phyloP scores from a whole-genome alignment of 2,797 vertebrate genomes.

The Gorsachius magnificus region DNA sequence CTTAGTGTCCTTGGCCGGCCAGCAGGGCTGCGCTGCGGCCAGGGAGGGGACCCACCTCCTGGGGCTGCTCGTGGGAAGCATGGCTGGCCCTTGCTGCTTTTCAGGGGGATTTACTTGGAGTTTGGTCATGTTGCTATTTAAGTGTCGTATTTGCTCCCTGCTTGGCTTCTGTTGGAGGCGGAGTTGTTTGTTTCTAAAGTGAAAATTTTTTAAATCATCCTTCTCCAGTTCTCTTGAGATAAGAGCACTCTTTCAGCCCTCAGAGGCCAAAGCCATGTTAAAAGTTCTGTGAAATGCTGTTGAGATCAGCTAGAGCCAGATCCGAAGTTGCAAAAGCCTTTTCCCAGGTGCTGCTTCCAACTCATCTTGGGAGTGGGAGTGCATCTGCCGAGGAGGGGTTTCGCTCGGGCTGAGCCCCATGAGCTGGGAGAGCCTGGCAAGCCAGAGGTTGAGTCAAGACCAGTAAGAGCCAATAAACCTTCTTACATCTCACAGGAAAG shows the following conservation, averaged over 20 bases:
- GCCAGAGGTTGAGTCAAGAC: neutral
- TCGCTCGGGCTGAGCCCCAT: neutral
- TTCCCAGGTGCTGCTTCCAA: neutral
- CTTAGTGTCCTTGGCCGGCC: neutral
- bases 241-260: neutral
- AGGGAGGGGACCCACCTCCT: neutral
- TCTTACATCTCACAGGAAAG: neutral
- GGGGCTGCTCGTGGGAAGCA: neutral
- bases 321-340: neutral
- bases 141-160: neutral
- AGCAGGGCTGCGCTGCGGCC: rapidly evolving
- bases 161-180: neutral
- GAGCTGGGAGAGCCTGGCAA: neutral
- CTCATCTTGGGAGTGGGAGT: neutral
- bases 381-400: neutral
- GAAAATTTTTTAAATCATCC: rapidly evolving
- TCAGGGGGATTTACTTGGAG: neutral
- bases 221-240: neutral
- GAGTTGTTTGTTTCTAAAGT: neutral
- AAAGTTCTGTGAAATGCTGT: neutral
- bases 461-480: neutral
- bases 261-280: rapidly evolving
- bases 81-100: neutral
- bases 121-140: rapidly evolving
- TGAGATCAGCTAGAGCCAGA: neutral